Evolutionary conservation across 1,140 invertebrate species (phyloP), one percentile per base, ranked within the genome.

Genomic region (Venustaconcha ellipsiformis): DNA sequence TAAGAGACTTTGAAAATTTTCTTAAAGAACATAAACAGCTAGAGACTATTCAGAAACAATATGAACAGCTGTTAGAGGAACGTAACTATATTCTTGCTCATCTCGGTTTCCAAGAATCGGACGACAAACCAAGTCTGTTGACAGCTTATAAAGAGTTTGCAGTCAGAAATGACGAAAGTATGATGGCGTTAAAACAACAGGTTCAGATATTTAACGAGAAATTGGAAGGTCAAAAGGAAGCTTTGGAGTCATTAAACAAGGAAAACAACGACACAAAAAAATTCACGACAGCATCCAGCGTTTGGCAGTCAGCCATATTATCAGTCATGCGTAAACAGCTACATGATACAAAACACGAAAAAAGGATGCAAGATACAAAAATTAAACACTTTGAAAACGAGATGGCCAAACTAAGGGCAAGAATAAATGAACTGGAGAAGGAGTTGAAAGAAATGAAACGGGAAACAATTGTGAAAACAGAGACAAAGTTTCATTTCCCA

Each of bases 301-400:
- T 77, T 20, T 77, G 69, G 75, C 75, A 77, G 37, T 72, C 71
- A 30, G 75, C 75, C 17, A 67, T 77, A 59, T 63, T 77, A 70
- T 57, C 57, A 0, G 75, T 77, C 6, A 77, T 77, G 68, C 15
- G 75, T n/a, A 67, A 67, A 59, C 75, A 77, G 48, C 57, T 77
- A 17, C 67, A 67, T 62, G 75, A 77, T 26, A 70, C 72, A 17
- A 77, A 77, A 57, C 75, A 77, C 17, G 75, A 77, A 20, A 77
- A 60, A 48, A 66, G 75, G 60, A 59, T 71, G 17, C 71, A 77
- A 62, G 75, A 77, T 56, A 77, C 75, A 17, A 64, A 62, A 66
- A 67, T 77, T 37, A 70, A 77, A 62, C 68, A 67, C 62, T 67
- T 64, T 26, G 75, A 77, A 26, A 30, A 23, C 14, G 75, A 77